Conservation (phyloP, 2,797 vertebrate genomes). For the Typhlichthys eigenmanni region DNA sequence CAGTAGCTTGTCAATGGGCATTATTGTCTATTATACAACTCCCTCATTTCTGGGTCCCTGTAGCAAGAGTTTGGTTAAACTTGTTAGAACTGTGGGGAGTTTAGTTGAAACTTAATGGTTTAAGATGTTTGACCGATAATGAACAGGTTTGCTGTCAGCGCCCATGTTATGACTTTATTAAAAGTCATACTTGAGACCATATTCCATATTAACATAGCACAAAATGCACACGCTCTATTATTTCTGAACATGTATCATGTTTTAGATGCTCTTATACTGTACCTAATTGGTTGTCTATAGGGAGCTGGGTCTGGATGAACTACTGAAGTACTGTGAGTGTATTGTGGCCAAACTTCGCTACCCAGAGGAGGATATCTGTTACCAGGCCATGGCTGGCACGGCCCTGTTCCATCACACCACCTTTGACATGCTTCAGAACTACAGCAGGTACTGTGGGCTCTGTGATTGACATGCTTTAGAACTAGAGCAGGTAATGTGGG, state of each 20-base stretch:
- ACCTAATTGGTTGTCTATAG: slow-evolving; percentile 40
- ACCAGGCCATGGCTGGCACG: slow-evolving; percentile 77
- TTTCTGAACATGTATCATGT: not conserved
- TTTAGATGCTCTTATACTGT: not conserved
- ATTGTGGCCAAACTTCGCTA: slow-evolving; percentile 73
- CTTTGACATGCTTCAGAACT: slow-evolving; percentile 76
- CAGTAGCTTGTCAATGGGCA: too few species aligned
- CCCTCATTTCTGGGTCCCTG: too few species aligned
- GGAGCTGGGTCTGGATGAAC: slow-evolving; percentile 74
- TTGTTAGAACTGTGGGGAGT: too few species aligned
- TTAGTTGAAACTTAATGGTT: too few species aligned
- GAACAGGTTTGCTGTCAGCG: too few species aligned
- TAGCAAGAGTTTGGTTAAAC: too few species aligned
- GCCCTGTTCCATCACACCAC: slow-evolving; percentile 68
- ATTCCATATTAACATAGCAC: too few species aligned
- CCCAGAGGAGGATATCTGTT: slow-evolving; percentile 74
- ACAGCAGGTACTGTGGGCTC: slow-evolving; percentile 66
- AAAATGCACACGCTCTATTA: too few species aligned
- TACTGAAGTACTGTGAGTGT: slow-evolving; percentile 68
- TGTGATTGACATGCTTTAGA: slow-evolving; percentile 72
- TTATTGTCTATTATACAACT: too few species aligned
- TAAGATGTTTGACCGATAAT: too few species aligned
- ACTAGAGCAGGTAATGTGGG: slow-evolving; percentile 73
- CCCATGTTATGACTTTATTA: too few species aligned
- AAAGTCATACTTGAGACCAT: too few species aligned